phyloP scores from a whole-genome alignment of 37 sponge, comb jelly and placozoan genomes.

The Dysidea cf. avara region DNA sequence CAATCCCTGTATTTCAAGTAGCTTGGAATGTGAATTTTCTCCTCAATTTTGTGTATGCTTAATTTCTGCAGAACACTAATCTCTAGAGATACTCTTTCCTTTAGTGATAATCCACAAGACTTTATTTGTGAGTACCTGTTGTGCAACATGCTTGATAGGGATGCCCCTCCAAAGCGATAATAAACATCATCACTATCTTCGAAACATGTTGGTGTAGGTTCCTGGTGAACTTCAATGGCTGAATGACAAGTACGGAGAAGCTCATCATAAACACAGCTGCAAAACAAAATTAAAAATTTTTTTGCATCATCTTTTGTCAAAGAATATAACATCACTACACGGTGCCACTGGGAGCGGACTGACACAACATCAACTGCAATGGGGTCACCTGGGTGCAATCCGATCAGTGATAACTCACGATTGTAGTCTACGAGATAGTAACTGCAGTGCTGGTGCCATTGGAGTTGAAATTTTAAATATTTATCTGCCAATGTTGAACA shows the following conservation, averaged over 20 bases:
- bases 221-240: too few relatives aligned
- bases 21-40: slow-evolving; percentile 12
- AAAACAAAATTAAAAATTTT: too few relatives aligned
- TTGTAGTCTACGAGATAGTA: too few relatives aligned
- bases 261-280: too few relatives aligned
- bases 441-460: slow-evolving; percentile 23
- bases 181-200: slow-evolving; percentile 4
- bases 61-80: slow-evolving; percentile 6
- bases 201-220: too few relatives aligned
- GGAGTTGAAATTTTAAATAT: slow-evolving; percentile 10
- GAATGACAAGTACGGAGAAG: too few relatives aligned
- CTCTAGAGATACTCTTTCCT: slow-evolving; percentile 7
- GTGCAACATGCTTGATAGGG: slow-evolving; percentile 8
- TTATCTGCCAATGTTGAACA: slow-evolving; percentile 19
- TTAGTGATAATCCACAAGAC: background rate
- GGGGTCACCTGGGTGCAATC: too few relatives aligned
- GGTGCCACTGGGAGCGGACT: too few relatives aligned
- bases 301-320: too few relatives aligned
- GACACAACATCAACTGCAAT: too few relatives aligned
- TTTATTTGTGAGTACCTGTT: background rate
- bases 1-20: slow-evolving; percentile 14
- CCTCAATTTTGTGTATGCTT: background rate
- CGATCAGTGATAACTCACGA: too few relatives aligned
- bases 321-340: too few relatives aligned
- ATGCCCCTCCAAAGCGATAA: slow-evolving; percentile 17